A percentile compares a stretch with the other conserved stretches of the same genome.
Evolutionary conservation across 2,888 invertebrate species (phyloP).

Genomic region (Amiota minor): DNA sequence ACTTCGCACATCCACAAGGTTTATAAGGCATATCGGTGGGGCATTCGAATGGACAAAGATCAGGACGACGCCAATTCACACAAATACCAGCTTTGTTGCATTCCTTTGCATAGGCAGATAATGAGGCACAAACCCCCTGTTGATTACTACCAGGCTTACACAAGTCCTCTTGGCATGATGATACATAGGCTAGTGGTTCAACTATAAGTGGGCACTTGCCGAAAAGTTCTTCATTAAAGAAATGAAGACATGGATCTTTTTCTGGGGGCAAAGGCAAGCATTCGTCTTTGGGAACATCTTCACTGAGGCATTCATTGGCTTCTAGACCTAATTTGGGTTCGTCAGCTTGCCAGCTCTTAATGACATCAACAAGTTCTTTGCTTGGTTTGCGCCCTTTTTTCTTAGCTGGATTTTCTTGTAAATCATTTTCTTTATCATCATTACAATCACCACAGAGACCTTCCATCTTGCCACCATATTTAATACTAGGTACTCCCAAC

Average conservation of each 20-base stretch:
- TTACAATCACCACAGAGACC: slow-evolving; percentile 88
- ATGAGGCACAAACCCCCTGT: slow-evolving; percentile 78
- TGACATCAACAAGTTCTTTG: slow-evolving; percentile 70
- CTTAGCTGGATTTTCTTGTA: slow-evolving; percentile 75
- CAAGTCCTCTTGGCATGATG: slow-evolving; percentile 81
- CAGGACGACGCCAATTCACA: slow-evolving; percentile 79
- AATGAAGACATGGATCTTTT: slow-evolving; percentile 79
- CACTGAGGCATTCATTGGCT: slow-evolving; percentile 75
- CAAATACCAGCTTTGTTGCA: slow-evolving; percentile 83
- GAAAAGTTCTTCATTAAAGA: slow-evolving; percentile 77
- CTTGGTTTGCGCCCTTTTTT: slow-evolving; percentile 52
- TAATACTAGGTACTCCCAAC: slow-evolving; percentile 81
- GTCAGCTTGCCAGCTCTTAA: slow-evolving; percentile 77
- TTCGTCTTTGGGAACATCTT: slow-evolving; percentile 72
- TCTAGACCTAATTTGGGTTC: slow-evolving; percentile 74
- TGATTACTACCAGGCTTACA: slow-evolving; percentile 76
- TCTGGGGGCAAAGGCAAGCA: slow-evolving; percentile 77
- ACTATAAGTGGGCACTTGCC: slow-evolving; percentile 83
- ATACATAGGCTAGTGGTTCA: slow-evolving; percentile 80
- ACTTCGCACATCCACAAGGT: slow-evolving; percentile 71
- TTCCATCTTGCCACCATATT: slow-evolving; percentile 82
- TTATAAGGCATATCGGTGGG: slow-evolving; percentile 69
- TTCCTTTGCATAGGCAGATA: slow-evolving; percentile 83
- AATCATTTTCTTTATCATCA: slow-evolving; percentile 76
- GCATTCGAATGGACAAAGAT: slow-evolving; percentile 80